A percentile compares a stretch with the other conserved stretches of the same genome.
These are phyloP conservation scores for Drosophila greeni DNA, from an alignment of 2,888 invertebrate species.

Conservation along the genomic window DNA sequence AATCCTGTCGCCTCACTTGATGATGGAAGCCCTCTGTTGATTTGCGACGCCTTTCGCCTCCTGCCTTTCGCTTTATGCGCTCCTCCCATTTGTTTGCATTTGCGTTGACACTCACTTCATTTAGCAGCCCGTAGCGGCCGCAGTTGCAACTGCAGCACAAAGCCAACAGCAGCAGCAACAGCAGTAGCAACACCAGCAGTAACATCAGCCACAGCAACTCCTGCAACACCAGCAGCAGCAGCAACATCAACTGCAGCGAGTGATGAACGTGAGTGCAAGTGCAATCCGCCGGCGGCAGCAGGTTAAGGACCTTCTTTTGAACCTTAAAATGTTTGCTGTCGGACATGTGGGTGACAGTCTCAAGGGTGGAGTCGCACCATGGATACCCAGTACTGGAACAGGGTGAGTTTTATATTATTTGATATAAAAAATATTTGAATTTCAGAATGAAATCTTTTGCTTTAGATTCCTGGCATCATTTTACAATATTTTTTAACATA, in stretches of 20 bases:
- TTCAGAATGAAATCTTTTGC: too few species aligned
- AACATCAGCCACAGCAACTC: constrained; percentile 9
- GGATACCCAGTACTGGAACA: neutral
- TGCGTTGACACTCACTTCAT: constrained; percentile 71
- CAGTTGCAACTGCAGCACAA: constrained; percentile 27
- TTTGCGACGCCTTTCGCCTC: constrained; percentile 46
- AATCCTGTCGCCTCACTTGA: constrained; percentile 33
- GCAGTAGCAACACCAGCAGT: too few species aligned
- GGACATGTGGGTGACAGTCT: constrained; percentile 53
- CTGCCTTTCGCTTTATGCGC: constrained; percentile 46
- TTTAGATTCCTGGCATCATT: too few species aligned
- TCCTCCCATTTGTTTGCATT: constrained; percentile 60
- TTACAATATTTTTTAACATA: too few species aligned
- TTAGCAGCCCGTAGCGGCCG: constrained; percentile 48
- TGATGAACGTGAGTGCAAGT: constrained; percentile 50
- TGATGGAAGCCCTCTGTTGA: constrained; percentile 48
- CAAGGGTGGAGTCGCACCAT: neutral
- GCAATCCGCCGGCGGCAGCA: constrained; percentile 57
- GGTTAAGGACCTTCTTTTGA: constrained; percentile 72
- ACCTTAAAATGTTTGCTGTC: constrained; percentile 66
- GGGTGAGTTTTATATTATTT: neutral
- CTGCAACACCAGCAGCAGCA: constrained; percentile 22
- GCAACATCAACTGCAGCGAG: constrained; percentile 21
- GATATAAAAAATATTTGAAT: neutral
- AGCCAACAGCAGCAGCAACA: constrained; percentile 18